Base-by-base conservation (phyloP, 2,797 vertebrate genomes). In the Phrynocephalus forsythii region DNA sequence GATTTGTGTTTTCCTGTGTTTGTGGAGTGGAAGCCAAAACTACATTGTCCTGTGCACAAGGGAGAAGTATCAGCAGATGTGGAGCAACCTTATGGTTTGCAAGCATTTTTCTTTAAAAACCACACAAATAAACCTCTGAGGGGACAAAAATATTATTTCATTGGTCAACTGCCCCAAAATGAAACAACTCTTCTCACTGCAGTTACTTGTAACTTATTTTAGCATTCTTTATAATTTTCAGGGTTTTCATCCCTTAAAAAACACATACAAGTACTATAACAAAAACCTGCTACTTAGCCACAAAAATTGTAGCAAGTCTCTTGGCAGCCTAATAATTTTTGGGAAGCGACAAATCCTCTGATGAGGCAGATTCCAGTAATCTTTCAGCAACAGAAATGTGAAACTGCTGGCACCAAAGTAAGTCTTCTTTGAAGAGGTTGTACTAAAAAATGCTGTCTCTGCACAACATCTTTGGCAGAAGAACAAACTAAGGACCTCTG, bases 391-490 rank as follows among this genome's bases (percentile, higher is more conserved):
- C 90, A 95, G 90, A 94, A 95, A 96, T 63, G 83, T 92, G 94
- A 95, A 95, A 92, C 93, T 95, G 88, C 91, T 95, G 94, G 91
- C 93, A 92, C 84, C 83, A 68, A 94, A 90, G 82, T 90, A 95
- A 71, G 82, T 92, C 93, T 95, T 96, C 93, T 95, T 88, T 93
- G 84, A 94, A 94, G 94, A 86, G 87, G 92, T 92, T 94, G 84
- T 90, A 92, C 91, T 94, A 95, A 95, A 94, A 96, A 95, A 80
- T 93, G 93, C 56, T 92, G 93, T 92, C 92, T 95, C 89, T 91
- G 85, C 92, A 89, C 91, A 96, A 95, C 88, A 95, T 92, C 93
- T 96, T 63, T 96, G 96, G 94, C 94, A 95, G 92, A 85, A 76
- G 93, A 93, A 91, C 88, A 91, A 93, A 94, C 83, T 68, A 69